Base-by-base conservation (phyloP, 2,113 vertebrate species). In the Saguinus midas region DNA sequence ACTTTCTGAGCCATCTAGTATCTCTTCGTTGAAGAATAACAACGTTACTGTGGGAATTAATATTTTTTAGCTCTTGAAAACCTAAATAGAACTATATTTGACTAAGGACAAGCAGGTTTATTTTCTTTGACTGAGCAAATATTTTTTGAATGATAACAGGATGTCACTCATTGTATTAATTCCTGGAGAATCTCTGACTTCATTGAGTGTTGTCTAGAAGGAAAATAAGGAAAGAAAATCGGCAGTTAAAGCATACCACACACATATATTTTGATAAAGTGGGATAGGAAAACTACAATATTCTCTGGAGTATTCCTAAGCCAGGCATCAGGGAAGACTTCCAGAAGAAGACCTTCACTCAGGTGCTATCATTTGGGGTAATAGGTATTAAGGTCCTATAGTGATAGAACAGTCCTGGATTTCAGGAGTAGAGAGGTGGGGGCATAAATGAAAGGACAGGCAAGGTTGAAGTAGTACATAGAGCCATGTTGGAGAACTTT, bases 1-100 rank as follows among this genome's bases (percentile, higher is more conserved):
- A 76, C 20, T 84, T 97, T 97, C 57, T 86, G 70, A 76, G 48
- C 12, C 95, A 66, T 84, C 78, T 75, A 64, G 43, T 48, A 37
- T 75, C 84, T 79, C 21, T 94, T 80, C 21, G 87, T 32, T 92
- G 90, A 94, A 82, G 25, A 37, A 64, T 35, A 83, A 32, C 2
- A 50, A 83, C 4, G 17, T 58, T 55, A 58, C 5, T 64, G 2
- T 79, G 35, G 52, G 32, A 93, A 52, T 52, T 52, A 52, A 17
- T 52, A 17, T 9, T 89, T 83, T 50, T 17, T 89, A 64, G 14
- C 32, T 82, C 21, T 55, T 88, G 4, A 81, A 85, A 85, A 7
- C 25, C 20, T 90, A 61, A 75, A 50, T 27, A 80, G 23, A 85
- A 40, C n/a, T 82, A 20, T 48, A 50, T 70, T 86, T 35, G 89